These are phyloP conservation scores for Loris lydekkerianus DNA, from an alignment of 2,797 vertebrate species.

Conservation along the genomic window DNA sequence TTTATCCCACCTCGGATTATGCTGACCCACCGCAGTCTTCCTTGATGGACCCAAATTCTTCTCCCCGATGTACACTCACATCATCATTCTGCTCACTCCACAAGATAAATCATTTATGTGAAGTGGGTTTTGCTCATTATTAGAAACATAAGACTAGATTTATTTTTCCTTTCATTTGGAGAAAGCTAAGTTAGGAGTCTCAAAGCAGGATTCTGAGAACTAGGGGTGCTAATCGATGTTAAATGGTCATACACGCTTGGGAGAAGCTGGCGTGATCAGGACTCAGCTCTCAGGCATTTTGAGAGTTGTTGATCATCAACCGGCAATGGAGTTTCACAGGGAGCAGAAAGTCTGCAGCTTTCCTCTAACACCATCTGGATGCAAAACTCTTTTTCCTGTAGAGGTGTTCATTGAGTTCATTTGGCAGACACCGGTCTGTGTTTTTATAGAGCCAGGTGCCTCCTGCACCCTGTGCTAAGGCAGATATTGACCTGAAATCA, in stretches of 20 bases:
- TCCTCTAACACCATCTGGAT: background rate
- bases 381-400: too few species aligned
- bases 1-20: fast-evolving
- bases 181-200: background rate
- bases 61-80: fast-evolving
- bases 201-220: background rate
- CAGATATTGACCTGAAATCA: background rate
- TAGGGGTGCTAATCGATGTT: background rate
- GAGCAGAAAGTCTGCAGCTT: background rate
- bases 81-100: background rate
- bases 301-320: fast-evolving
- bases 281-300: background rate
- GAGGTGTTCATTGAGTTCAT: background rate
- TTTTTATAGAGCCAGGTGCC: background rate
- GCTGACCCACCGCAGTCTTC: fast-evolving
- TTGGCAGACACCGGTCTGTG: background rate
- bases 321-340: background rate
- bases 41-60: background rate
- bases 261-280: too few species aligned
- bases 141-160: background rate
- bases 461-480: background rate
- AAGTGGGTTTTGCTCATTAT: background rate
- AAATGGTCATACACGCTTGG: background rate
- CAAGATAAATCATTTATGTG: background rate
- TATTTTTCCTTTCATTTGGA: background rate